A percentile compares a stretch with the other conserved stretches of the same genome.
phyloP scores from a whole-genome alignment of 2,888 invertebrate genomes.

The Chydorus sphaericus region DNA sequence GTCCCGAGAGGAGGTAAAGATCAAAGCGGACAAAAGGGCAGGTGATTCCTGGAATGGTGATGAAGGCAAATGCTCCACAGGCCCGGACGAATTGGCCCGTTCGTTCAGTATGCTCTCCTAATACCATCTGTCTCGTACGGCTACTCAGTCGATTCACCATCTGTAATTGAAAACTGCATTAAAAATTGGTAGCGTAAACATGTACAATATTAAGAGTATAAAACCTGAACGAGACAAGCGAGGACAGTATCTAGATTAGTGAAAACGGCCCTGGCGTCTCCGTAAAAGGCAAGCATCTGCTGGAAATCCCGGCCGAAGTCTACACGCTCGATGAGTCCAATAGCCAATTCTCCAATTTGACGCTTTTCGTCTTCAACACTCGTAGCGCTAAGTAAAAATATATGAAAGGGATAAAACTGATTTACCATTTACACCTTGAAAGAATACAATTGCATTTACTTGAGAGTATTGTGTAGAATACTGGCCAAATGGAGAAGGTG shows the following conservation, averaged over 20 bases:
- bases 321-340: conserved; percentile 61
- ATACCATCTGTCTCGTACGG: conserved; percentile 46
- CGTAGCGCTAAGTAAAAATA: conserved; percentile 47
- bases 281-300: conserved; percentile 82
- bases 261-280: conserved; percentile 77
- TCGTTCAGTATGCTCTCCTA: conserved; percentile 60
- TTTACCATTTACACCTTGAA: not conserved
- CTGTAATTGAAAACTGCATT: too few species aligned
- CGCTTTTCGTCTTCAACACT: conserved; percentile 85
- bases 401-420: not conserved
- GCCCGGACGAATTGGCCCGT: conserved; percentile 79
- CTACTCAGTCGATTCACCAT: conserved; percentile 67
- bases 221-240: conserved; percentile 67
- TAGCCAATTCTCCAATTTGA: conserved; percentile 68
- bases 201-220: not conserved
- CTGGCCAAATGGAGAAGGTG: conserved; percentile 76
- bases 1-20: conserved; percentile 72
- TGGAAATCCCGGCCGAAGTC: conserved; percentile 76
- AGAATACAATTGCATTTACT: conserved; percentile 37
- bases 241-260: conserved; percentile 80
- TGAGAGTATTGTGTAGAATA: conserved; percentile 83
- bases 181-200: too few species aligned
- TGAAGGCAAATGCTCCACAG: conserved; percentile 88
- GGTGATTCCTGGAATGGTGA: conserved; percentile 88
- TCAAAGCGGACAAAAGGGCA: conserved; percentile 63